A percentile compares a stretch with the other conserved stretches of the same genome.
Evolutionary conservation across 2,113 vertebrate species (phyloP).

Genomic region (Dicerorhinus sumatrensis): DNA sequence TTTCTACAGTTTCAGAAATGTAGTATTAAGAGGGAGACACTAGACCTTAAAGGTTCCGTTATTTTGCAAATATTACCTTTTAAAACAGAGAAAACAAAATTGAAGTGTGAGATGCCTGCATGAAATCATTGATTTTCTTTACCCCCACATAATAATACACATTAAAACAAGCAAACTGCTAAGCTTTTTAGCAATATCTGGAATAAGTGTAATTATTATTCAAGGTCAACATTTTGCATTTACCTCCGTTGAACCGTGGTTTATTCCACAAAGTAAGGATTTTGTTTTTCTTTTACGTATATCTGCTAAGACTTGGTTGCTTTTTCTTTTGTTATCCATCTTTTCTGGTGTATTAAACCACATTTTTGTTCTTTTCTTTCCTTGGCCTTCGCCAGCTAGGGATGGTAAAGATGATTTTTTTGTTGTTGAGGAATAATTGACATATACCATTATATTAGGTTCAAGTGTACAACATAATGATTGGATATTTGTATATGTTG

Average conservation of each 20-base stretch:
- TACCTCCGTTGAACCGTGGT: not conserved
- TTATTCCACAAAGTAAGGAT: not conserved
- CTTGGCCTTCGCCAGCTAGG: not conserved
- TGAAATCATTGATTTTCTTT: not conserved
- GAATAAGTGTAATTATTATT: not conserved
- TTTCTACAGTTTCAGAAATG: not conserved
- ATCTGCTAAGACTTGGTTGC: not conserved
- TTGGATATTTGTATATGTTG: not conserved
- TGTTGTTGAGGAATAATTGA: not conserved
- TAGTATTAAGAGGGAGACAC: not conserved
- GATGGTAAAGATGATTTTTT: not conserved
- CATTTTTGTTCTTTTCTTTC: not conserved
- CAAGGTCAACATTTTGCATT: not conserved
- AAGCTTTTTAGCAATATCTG: not conserved
- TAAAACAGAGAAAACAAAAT: not conserved
- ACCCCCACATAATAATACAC: not conserved
- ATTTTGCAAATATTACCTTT: not conserved
- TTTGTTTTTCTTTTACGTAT: not conserved
- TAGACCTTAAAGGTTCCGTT: not conserved
- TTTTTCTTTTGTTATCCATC: not conserved
- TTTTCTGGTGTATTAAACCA: not conserved
- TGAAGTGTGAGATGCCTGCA: not conserved
- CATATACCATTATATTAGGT: not conserved
- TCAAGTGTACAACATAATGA: not conserved
- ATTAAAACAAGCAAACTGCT: not conserved